Evolutionary conservation across 2,797 vertebrate species (phyloP), one percentile per base, ranked within the genome.

Genomic region (Rhabdomys pumilio): DNA sequence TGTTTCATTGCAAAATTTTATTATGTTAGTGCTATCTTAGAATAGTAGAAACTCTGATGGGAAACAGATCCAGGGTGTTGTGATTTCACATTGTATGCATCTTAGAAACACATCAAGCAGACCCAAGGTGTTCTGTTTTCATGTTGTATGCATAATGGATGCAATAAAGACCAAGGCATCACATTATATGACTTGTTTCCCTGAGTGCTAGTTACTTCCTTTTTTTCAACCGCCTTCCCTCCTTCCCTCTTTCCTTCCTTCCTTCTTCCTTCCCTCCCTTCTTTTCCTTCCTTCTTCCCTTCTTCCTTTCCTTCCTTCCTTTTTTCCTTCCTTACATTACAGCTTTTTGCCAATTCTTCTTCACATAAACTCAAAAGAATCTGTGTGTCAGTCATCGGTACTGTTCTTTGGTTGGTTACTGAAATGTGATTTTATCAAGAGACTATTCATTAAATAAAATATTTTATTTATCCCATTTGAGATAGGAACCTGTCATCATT

Each of bases 1-100:
- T 34, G 89, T 34, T 90, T 96, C 44, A n/a, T 91, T 92, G 91
- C 72, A 50, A 84, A 65, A 41, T 93, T 95, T 96, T 93, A 53
- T 55, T 57, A 26, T 69, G 38, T 91, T 97, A 44, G 5, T 90
- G 7, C 55, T 85, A 53, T 88, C 44, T 85, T 63, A 89, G 15
- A 19, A 80, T 44, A 81, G 12, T 26, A 67, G 63, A 89, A 80
- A 83, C 87, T 85, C 31, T 75, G 12, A 44, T 2, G 12, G 41
- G 22, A 75, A 44, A 75, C 5, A 44, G 13, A 75, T 26, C 73
- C 10, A 26, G 5, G 22, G 73, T 75, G 41, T 75, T 75, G 20
- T 75, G 72, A 44, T 44, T 13, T 44, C 72, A 75, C 38, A 75
- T 44, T 44, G 11, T 41, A 24, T 75, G 38, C 38, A 75, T 75